Percentiles rank a stretch among this genome's conserved stretches.
Evolutionary conservation across 1,140 invertebrate species (phyloP).

Genomic region (Lepidurus packardi): DNA sequence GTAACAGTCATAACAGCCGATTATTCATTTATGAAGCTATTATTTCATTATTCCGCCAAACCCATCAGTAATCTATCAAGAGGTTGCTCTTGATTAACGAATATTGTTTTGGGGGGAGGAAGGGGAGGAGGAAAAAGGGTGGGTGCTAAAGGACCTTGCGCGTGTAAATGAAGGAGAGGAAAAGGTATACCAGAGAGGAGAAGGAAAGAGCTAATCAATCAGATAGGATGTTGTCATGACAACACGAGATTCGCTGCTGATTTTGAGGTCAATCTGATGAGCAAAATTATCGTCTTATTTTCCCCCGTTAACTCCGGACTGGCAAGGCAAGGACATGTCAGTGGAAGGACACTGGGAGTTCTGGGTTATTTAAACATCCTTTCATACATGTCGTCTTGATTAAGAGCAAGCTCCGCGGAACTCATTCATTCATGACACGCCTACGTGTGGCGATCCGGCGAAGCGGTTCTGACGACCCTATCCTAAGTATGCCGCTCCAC

Average conservation of each 20-base stretch:
- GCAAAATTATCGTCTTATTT: not conserved
- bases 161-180: not conserved
- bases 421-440: constrained; percentile 10
- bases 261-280: constrained; percentile 16
- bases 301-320: not conserved
- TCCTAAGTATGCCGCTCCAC: no score
- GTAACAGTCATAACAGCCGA: no score
- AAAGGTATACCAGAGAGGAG: not conserved
- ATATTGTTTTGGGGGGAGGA: no score
- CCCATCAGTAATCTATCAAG: no score
- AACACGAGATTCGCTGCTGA: not conserved
- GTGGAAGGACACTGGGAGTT: not conserved
- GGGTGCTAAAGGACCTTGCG: not conserved
- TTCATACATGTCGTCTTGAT: constrained; percentile 3
- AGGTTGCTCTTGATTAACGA: no score
- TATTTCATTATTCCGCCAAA: no score
- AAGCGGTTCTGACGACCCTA: not conserved
- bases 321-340: not conserved
- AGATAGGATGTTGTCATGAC: not conserved
- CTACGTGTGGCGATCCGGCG: not conserved
- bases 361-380: constrained; percentile 16
- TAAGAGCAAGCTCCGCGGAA: constrained; percentile 10
- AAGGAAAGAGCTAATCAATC: not conserved
- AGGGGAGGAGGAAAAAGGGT: no score
- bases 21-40: no score